Conservation (phyloP, 2,888 invertebrate species). For the Apotomis capreana region DNA sequence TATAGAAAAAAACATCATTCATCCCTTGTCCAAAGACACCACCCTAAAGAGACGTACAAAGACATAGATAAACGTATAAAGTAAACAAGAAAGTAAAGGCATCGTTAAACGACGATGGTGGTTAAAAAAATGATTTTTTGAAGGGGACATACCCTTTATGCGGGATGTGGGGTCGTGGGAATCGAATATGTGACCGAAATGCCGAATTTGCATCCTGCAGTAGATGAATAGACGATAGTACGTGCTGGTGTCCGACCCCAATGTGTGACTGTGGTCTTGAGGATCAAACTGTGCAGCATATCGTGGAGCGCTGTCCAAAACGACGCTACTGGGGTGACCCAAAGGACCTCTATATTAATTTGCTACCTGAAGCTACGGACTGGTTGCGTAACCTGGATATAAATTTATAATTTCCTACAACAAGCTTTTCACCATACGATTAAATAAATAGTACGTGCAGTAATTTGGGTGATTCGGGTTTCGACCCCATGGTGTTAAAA, state of each 20-base stretch:
- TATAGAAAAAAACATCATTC: constrained; percentile 67
- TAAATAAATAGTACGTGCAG: constrained; percentile 29
- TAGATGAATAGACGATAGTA: constrained; percentile 36
- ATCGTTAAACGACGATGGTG: constrained; percentile 71
- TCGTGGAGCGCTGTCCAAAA: too few relatives aligned
- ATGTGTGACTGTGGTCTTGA: too few relatives aligned
- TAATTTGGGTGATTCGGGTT: constrained; percentile 32
- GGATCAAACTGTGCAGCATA: too few relatives aligned
- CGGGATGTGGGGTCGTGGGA: constrained; percentile 56
- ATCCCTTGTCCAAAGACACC: constrained; percentile 73
- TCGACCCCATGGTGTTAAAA: not conserved
- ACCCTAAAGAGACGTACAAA: constrained; percentile 66
- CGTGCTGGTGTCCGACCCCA: too few relatives aligned
- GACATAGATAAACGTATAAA: constrained; percentile 72
- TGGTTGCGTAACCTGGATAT: too few relatives aligned
- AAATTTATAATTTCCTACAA: too few relatives aligned
- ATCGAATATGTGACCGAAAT: constrained; percentile 46
- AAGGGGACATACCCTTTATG: constrained; percentile 54
- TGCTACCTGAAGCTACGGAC: too few relatives aligned
- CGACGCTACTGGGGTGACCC: too few relatives aligned
- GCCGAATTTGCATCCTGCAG: constrained; percentile 56
- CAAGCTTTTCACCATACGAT: too few relatives aligned
- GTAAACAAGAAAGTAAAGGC: constrained; percentile 72
- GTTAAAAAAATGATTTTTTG: constrained; percentile 59
- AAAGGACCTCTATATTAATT: too few relatives aligned